Percentiles rank a stretch among this genome's conserved stretches.
phyloP scores from a whole-genome alignment of 2,797 vertebrate genomes.

The Phyllotis vaccarum region DNA sequence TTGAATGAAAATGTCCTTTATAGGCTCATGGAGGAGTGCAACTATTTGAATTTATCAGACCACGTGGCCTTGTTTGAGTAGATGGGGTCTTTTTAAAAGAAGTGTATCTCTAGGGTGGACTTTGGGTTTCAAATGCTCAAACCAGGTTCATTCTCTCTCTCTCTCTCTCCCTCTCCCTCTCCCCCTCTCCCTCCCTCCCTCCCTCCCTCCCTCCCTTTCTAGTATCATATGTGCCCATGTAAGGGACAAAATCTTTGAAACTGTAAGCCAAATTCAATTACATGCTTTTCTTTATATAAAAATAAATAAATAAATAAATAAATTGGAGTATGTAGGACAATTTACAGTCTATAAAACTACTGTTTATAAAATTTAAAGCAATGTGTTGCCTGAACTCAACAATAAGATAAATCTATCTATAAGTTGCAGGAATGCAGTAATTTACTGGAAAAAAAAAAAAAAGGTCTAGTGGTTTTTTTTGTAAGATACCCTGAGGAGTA shows the following conservation, averaged over 20 bases:
- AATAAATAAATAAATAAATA: neutral
- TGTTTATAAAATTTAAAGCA: neutral
- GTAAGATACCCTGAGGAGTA: neutral
- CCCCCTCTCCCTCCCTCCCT: neutral
- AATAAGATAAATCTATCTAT: neutral
- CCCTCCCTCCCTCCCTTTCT: too few species aligned
- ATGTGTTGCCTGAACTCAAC: neutral
- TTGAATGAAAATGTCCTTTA: neutral
- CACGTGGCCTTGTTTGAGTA: neutral
- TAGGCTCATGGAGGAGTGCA: too few species aligned
- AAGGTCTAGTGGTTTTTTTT: neutral
- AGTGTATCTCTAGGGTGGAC: neutral
- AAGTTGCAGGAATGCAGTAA: neutral
- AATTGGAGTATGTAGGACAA: neutral
- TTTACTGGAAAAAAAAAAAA: neutral
- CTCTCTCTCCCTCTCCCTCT: too few species aligned
- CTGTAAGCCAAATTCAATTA: neutral
- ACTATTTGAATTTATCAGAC: neutral
- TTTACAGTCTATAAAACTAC: neutral
- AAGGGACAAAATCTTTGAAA: neutral
- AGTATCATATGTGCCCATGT: neutral
- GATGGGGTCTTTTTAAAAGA: neutral
- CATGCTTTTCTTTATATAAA: neutral
- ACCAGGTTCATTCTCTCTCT: neutral
- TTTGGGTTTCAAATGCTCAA: neutral